phyloP scores from a whole-genome alignment of 2,888 invertebrate species.

The Cerastis leucographa region DNA sequence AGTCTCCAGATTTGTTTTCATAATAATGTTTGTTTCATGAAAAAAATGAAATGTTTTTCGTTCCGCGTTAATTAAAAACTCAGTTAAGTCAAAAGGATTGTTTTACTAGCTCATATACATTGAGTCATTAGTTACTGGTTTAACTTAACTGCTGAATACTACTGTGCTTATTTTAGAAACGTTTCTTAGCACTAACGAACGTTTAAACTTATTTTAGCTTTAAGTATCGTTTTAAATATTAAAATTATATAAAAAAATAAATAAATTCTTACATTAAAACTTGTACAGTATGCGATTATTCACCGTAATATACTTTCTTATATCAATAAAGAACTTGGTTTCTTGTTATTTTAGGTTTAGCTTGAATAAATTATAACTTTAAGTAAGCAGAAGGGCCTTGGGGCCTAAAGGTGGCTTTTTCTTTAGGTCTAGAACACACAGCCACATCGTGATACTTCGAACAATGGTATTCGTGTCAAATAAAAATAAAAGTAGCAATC shows the following conservation, averaged over 20 bases:
- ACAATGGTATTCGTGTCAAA: conserved; percentile 35
- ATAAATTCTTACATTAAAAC: neutral
- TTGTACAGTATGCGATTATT: neutral
- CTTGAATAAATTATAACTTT: conserved; percentile 32
- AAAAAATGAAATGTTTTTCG: neutral
- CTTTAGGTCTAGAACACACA: conserved; percentile 28
- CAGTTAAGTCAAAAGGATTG: neutral
- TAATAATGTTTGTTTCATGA: neutral
- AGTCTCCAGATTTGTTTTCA: neutral
- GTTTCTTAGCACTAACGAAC: neutral
- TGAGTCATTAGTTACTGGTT: no score
- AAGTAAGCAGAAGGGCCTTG: conserved; percentile 9
- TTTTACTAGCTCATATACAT: neutral
- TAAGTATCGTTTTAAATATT: neutral
- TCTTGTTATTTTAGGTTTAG: conserved; percentile 5
- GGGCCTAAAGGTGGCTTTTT: conserved; percentile 4
- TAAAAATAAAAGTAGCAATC: conserved; percentile 26
- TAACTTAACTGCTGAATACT: neutral
- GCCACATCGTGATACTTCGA: conserved; percentile 11
- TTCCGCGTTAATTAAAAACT: neutral
- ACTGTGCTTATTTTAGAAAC: neutral
- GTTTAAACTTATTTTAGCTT: neutral
- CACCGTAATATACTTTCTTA: neutral
- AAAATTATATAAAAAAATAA: no score
- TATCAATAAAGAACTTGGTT: neutral